Percentiles rank a stretch among this genome's conserved stretches.
Evolutionary conservation across 2,113 vertebrate species (phyloP).

Genomic region (Andinoacara biseriatus): DNA sequence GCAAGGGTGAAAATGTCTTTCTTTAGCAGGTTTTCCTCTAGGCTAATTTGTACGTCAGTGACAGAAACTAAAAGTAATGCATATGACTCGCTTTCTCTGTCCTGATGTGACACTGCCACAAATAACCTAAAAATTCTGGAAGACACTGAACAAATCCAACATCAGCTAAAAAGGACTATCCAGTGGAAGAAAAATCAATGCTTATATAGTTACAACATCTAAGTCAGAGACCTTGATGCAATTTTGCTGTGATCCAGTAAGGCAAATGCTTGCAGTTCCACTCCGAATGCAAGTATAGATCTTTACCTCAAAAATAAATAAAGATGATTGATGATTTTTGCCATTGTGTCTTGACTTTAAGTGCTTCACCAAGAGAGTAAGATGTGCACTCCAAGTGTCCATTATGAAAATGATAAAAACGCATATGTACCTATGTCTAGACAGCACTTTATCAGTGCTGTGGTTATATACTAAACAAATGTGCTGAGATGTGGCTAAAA

Average conservation of each 20-base stretch:
- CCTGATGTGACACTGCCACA: conserved; percentile 6
- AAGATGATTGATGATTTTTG: conserved; percentile 40
- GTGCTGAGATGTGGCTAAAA: conserved; percentile 38
- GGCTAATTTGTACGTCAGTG: not conserved
- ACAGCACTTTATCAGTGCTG: conserved; percentile 29
- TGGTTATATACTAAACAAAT: conserved; percentile 19
- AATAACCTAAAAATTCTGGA: conserved; percentile 29
- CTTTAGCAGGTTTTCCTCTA: not conserved
- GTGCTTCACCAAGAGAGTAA: conserved; percentile 20
- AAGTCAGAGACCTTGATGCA: conserved; percentile 41
- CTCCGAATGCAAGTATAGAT: conserved; percentile 47
- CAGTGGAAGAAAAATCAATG: conserved; percentile 39
- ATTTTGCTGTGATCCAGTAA: conserved; percentile 40
- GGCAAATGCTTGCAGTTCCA: not conserved
- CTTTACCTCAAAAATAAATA: conserved; percentile 37
- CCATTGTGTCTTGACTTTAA: conserved; percentile 33
- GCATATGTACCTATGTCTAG: conserved; percentile 49
- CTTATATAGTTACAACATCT: conserved; percentile 33
- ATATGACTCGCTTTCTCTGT: not conserved
- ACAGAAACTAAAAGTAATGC: not conserved
- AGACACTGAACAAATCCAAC: conserved; percentile 38
- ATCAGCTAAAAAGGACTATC: conserved; percentile 40
- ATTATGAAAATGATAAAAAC: conserved; percentile 37
- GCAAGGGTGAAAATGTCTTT: not conserved
- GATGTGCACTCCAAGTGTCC: conserved; percentile 33